Evolutionary conservation across 2,888 invertebrate genomes (phyloP).

Genomic region (Slavum lentiscoides): DNA sequence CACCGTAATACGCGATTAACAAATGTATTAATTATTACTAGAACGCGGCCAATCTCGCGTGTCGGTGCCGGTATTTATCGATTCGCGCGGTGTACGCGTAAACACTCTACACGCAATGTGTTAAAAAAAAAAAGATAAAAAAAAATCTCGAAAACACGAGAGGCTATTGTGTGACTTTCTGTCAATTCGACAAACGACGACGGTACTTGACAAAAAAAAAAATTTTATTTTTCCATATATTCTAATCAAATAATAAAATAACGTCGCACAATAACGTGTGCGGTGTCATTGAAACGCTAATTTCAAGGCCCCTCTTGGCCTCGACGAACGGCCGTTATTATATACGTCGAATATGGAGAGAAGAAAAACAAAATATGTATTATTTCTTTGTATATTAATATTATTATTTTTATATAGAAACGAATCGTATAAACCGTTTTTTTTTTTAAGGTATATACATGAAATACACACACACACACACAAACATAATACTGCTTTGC

Average conservation of each 20-base stretch:
- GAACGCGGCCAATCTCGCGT: background rate
- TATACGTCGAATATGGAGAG: background rate
- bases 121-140: background rate
- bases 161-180: no score
- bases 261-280: background rate
- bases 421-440: background rate
- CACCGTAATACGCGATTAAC: no score
- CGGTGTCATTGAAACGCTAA: background rate
- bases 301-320: constrained; percentile 13
- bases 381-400: background rate
- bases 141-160: background rate
- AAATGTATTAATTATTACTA: constrained; percentile 13
- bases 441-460: background rate
- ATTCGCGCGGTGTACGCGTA: background rate
- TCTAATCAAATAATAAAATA: constrained; percentile 1
- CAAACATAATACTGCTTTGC: background rate
- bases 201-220: background rate
- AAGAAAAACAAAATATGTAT: background rate
- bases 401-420: background rate
- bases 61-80: constrained; percentile 7
- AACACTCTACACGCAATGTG: background rate
- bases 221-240: constrained; percentile 22
- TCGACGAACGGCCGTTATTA: constrained; percentile 13
- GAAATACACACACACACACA: background rate
- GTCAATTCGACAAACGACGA: background rate